Conservation (phyloP, 2,888 invertebrate genomes). For the Lasius platythorax region DNA sequence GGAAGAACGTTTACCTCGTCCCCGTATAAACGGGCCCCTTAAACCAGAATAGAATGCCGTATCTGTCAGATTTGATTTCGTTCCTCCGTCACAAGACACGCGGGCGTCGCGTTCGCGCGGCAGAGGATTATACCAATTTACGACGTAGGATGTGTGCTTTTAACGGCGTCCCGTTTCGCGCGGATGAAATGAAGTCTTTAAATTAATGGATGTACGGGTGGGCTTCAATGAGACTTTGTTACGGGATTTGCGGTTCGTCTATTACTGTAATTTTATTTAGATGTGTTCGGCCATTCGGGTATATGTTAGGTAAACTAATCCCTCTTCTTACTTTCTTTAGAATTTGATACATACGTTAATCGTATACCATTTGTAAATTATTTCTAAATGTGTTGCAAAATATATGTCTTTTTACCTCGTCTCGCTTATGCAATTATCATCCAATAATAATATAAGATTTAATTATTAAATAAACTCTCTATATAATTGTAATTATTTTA, state of each 20-base stretch:
- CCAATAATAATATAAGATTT: not conserved
- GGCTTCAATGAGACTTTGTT: conserved; percentile 25
- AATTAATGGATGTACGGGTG: conserved; percentile 25
- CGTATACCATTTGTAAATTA: not conserved
- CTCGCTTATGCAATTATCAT: not conserved
- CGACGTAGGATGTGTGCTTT: not conserved
- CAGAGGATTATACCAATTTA: conserved; percentile 38
- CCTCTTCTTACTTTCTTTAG: not conserved
- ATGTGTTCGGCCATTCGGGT: not conserved
- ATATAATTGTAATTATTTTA: not conserved
- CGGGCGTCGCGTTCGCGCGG: not conserved
- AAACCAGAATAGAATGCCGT: conserved; percentile 26
- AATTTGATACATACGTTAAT: not conserved
- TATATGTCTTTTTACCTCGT: not conserved
- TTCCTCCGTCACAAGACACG: not conserved
- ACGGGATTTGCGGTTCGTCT: not conserved
- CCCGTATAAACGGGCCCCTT: conserved; percentile 3
- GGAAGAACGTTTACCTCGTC: conserved; percentile 65
- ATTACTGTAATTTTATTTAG: conserved; percentile 3
- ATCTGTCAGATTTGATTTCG: conserved; percentile 31
- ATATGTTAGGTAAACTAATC: not conserved
- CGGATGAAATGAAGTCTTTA: not conserved
- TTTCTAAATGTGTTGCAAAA: not conserved
- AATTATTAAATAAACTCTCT: not conserved
- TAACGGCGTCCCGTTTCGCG: not conserved